These are phyloP conservation scores for Macrosoma leucophasiata DNA, from an alignment of 2,888 invertebrate species.

Conservation along the genomic window DNA sequence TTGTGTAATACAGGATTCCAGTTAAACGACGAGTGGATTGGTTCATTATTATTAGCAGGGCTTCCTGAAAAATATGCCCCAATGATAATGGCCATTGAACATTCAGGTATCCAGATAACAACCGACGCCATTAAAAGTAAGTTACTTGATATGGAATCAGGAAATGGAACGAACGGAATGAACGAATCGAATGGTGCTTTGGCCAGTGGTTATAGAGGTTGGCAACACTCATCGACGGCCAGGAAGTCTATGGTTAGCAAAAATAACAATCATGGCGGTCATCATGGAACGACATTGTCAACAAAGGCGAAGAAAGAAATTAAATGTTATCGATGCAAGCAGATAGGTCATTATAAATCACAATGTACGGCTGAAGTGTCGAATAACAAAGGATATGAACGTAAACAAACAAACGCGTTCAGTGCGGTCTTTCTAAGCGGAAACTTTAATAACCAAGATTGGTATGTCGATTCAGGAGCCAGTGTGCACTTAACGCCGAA, in stretches of 20 bases:
- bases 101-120: slow-evolving; percentile 6
- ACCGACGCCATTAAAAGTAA: slow-evolving; percentile 8
- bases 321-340: slow-evolving; percentile 13
- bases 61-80: slow-evolving; percentile 17
- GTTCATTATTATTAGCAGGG: slow-evolving; percentile 23
- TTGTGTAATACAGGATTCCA: slow-evolving; percentile 25
- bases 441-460: slow-evolving; percentile 22
- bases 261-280: slow-evolving; percentile 1
- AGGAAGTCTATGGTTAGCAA: neutral
- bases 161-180: neutral
- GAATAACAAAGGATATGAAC: neutral
- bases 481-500: slow-evolving; percentile 21
- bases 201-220: neutral
- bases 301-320: slow-evolving; percentile 7
- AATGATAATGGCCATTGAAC: slow-evolving; percentile 8
- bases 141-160: slow-evolving; percentile 11
- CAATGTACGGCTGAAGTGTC: slow-evolving; percentile 1
- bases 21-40: slow-evolving; percentile 29
- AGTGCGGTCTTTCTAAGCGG: slow-evolving; percentile 15
- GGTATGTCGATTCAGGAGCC: slow-evolving; percentile 25
- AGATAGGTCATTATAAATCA: slow-evolving; percentile 10
- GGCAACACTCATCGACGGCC: neutral
- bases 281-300: neutral
- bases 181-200: slow-evolving; percentile 8
- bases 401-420: slow-evolving; percentile 4